Conservation (phyloP, 1,140 invertebrate genomes). For the Trichogramma pretiosum region DNA sequence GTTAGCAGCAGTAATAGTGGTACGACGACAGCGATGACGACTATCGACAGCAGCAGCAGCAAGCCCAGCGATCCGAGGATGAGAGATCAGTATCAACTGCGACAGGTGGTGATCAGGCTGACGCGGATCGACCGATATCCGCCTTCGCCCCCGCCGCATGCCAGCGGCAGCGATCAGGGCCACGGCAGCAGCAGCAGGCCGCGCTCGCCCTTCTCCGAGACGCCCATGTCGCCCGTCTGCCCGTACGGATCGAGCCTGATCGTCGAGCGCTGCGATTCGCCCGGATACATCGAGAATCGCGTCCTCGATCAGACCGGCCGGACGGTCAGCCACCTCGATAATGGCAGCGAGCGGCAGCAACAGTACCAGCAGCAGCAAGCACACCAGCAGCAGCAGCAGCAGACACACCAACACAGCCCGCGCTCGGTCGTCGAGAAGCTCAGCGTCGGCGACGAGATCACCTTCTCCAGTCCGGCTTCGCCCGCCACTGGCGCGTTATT, state of each 20-base stretch:
- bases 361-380: background rate
- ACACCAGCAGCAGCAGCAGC: too few species aligned
- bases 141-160: background rate
- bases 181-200: background rate
- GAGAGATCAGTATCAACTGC: too few species aligned
- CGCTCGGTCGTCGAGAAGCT: slow-evolving; percentile 24
- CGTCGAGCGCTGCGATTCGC: slow-evolving; percentile 1
- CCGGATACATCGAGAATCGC: background rate
- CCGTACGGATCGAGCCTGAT: background rate
- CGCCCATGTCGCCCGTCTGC: background rate
- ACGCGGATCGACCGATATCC: slow-evolving; percentile 17
- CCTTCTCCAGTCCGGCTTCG: slow-evolving; percentile 17
- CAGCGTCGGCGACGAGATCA: slow-evolving; percentile 22
- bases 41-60: background rate
- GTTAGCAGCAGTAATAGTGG: background rate
- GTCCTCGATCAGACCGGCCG: background rate
- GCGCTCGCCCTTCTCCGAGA: background rate
- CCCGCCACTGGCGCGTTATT: too few species aligned
- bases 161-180: background rate
- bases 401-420: too few species aligned
- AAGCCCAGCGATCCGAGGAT: background rate
- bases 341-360: too few species aligned
- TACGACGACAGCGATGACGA: background rate
- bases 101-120: slow-evolving; percentile 19
- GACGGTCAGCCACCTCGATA: background rate